These are phyloP conservation scores for Spheniscus mendiculus DNA, from an alignment of 2,113 vertebrate genomes.

Conservation along the genomic window DNA sequence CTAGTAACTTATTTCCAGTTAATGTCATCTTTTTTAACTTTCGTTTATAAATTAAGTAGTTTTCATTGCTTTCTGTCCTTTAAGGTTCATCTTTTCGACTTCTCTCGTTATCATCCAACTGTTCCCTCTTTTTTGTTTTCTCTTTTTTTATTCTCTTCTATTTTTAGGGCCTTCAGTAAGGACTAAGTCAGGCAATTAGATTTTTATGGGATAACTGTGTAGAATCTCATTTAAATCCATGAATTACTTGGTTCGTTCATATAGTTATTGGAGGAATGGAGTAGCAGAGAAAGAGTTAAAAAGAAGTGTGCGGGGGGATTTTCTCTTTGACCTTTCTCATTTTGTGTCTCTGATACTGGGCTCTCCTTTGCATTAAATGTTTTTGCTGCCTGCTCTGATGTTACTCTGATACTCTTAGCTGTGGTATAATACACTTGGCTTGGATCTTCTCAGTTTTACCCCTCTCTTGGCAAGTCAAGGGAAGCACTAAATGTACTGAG, in stretches of 20 bases:
- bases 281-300: background rate
- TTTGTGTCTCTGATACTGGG: background rate
- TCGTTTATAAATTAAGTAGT: background rate
- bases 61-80: background rate
- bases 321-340: background rate
- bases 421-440: background rate
- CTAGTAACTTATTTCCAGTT: background rate
- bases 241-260: background rate
- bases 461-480: background rate
- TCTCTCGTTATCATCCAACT: background rate
- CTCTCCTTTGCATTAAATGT: background rate
- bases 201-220: background rate
- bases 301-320: background rate
- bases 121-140: background rate
- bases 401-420: background rate
- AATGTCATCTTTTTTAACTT: background rate
- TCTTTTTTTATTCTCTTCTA: background rate
- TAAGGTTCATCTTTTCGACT: background rate
- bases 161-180: background rate
- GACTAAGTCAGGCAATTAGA: background rate
- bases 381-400: background rate
- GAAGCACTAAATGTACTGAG: background rate
- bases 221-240: background rate
- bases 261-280: background rate
- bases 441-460: background rate